phyloP scores from a whole-genome alignment of 2,888 invertebrate genomes.

The Mesorhabditis sp. region DNA sequence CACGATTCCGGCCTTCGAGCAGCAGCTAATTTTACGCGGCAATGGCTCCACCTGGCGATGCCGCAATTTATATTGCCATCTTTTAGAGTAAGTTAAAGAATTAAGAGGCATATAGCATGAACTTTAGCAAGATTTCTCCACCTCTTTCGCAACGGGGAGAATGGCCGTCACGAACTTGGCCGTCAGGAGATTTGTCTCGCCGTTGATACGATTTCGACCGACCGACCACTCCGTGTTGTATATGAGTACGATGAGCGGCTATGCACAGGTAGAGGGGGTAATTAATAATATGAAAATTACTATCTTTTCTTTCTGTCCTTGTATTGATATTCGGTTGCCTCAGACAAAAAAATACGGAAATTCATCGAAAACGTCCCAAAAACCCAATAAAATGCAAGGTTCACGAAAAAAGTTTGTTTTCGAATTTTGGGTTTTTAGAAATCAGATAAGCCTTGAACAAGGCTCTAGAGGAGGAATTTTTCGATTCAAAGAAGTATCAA shows the following conservation, averaged over 20 bases:
- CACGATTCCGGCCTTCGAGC: constrained; percentile 47
- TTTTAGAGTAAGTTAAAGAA: constrained; percentile 21
- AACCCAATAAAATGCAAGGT: no score
- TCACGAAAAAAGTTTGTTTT: background rate
- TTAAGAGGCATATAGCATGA: background rate
- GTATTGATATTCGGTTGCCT: no score
- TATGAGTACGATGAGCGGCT: constrained; percentile 49
- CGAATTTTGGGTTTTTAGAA: no score
- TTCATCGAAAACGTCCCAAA: no score
- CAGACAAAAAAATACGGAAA: no score
- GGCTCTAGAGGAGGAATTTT: no score
- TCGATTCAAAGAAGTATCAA: no score
- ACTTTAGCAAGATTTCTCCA: constrained; percentile 39
- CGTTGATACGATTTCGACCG: constrained; percentile 46
- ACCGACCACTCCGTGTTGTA: constrained; percentile 48
- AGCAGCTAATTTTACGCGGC: constrained; percentile 50
- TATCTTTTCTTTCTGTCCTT: no score
- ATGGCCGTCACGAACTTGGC: constrained; percentile 42
- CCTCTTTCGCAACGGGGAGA: constrained; percentile 45
- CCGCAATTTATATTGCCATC: constrained; percentile 45
- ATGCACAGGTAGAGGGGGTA: constrained; percentile 29
- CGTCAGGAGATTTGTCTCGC: constrained; percentile 43
- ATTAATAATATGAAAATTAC: background rate
- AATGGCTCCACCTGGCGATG: constrained; percentile 49
- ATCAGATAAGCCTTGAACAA: no score